A percentile compares a stretch with the other conserved stretches of the same genome.
Evolutionary conservation across 2,888 invertebrate genomes (phyloP).

Genomic region (Drosophila melanosoma): DNA sequence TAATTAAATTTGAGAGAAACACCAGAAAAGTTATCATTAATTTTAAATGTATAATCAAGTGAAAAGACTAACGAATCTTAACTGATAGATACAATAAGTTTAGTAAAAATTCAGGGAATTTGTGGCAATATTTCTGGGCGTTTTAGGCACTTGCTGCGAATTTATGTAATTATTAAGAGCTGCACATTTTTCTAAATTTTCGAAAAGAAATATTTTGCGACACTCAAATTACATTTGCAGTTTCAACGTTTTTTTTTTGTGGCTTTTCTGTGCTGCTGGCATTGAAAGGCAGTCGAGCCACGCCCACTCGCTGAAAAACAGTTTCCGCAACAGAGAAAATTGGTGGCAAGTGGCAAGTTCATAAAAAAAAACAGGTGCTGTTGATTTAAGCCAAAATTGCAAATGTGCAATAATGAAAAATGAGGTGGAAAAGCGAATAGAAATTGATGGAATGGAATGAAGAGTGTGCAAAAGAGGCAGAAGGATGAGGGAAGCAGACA

Average conservation of each 20-base stretch:
- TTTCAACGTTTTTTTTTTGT: conserved; percentile 53
- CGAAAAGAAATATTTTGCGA: neutral
- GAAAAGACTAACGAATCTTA: neutral
- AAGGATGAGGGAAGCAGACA: neutral
- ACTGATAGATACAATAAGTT: neutral
- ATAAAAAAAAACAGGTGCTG: conserved; percentile 37
- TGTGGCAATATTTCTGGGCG: neutral
- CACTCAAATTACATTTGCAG: conserved; percentile 51
- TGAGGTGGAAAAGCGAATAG: neutral
- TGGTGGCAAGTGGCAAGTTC: conserved; percentile 26
- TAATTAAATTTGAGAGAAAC: neutral
- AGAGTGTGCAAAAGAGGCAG: conserved; percentile 64
- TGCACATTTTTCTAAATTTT: conserved; percentile 2
- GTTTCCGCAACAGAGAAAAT: conserved; percentile 6
- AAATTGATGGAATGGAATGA: conserved; percentile 53
- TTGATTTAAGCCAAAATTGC: conserved; percentile 41
- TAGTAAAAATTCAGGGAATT: neutral
- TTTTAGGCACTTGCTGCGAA: neutral
- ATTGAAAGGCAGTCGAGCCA: conserved; percentile 7
- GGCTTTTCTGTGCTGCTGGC: conserved; percentile 30
- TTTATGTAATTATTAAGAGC: neutral
- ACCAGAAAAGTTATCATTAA: too few species aligned
- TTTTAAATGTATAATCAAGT: neutral
- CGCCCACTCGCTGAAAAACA: conserved; percentile 12
- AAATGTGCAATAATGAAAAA: neutral